Percentiles rank a stretch among this genome's conserved stretches.
These are phyloP conservation scores for Esox niger DNA, from an alignment of 2,113 vertebrate genomes.

Conservation along the genomic window DNA sequence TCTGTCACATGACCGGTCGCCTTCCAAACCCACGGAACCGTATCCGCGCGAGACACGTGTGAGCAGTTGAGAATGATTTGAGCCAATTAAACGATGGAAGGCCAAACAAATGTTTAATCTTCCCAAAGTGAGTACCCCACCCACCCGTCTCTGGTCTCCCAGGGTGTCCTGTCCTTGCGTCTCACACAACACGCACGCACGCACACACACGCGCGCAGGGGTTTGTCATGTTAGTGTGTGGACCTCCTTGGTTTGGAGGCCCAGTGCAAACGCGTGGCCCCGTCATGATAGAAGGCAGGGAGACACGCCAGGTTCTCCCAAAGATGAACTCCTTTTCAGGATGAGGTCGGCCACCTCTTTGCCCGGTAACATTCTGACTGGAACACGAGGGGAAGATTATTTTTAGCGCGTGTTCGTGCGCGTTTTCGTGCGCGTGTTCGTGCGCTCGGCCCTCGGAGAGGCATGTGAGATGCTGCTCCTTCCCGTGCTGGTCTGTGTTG, in stretches of 20 bases:
- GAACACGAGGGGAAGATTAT: neutral
- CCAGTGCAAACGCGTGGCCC: conserved; percentile 17
- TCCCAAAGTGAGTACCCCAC: conserved; percentile 80
- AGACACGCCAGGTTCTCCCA: conserved; percentile 31
- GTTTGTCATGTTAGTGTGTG: neutral
- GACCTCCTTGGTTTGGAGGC: conserved; percentile 29
- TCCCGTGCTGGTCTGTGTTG: conserved; percentile 5
- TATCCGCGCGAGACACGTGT: conserved; percentile 55
- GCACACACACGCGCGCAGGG: no score
- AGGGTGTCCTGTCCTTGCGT: conserved; percentile 1
- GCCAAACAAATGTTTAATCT: conserved; percentile 82
- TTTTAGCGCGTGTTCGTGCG: no score
- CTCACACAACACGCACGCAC: no score
- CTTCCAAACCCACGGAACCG: conserved; percentile 11
- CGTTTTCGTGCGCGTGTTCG: no score
- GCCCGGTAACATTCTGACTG: conserved; percentile 28
- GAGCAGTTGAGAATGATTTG: conserved; percentile 77
- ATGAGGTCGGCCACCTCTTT: conserved; percentile 43
- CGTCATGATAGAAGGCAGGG: no score
- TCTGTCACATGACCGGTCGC: conserved; percentile 7
- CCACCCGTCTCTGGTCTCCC: conserved; percentile 12
- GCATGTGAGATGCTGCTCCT: conserved; percentile 9
- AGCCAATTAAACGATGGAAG: conserved; percentile 80
- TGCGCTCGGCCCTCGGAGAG: conserved; percentile 21
- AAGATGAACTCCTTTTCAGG: conserved; percentile 37